Conservation (phyloP, 2,797 vertebrate genomes). For the Falco concolor region DNA sequence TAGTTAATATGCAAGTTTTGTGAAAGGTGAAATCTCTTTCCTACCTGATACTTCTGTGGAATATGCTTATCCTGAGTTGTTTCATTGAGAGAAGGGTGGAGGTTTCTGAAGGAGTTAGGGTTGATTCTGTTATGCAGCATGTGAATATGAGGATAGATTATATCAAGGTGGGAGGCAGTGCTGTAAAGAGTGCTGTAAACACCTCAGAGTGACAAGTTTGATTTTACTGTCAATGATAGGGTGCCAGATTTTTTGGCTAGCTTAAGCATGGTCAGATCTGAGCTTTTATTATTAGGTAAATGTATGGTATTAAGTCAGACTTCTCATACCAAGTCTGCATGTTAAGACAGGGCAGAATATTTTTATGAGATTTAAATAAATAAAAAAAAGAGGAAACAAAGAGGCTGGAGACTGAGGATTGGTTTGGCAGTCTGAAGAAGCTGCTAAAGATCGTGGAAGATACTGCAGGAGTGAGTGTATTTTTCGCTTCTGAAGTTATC, state of each 20-base stretch:
- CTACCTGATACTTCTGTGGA: not conserved
- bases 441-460: not conserved
- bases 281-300: not conserved
- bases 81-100: not conserved
- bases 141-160: not conserved
- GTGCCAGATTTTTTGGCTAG: not conserved
- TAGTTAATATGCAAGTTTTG: not conserved
- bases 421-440: not conserved
- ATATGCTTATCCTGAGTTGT: not conserved
- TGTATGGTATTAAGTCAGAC: not conserved
- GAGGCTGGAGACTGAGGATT: not conserved
- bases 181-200: not conserved
- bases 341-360: not conserved
- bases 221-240: not conserved
- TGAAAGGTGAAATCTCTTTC: not conserved
- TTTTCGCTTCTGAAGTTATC: not conserved
- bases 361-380: not conserved
- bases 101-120: not conserved
- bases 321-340: not conserved
- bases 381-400: not conserved
- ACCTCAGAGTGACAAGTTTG: not conserved
- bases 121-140: not conserved
- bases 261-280: not conserved
- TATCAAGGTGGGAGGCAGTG: not conserved
- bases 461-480: not conserved